These are phyloP conservation scores for Trileptium ribeirensis DNA, from an alignment of 2,888 invertebrate species.

Conservation along the genomic window DNA sequence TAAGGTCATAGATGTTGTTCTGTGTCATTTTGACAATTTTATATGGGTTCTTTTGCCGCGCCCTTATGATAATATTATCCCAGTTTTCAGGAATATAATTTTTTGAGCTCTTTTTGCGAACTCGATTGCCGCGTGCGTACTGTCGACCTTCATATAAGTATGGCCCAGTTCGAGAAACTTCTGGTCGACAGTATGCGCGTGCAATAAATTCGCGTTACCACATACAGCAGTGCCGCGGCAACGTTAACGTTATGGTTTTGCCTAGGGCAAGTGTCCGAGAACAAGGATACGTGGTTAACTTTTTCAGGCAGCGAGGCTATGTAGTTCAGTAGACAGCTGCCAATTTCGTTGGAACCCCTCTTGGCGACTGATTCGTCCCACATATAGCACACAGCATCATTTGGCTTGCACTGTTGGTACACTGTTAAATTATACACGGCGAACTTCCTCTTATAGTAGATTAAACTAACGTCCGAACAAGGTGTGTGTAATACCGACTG, in stretches of 20 bases:
- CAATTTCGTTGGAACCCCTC: slow-evolving; percentile 15
- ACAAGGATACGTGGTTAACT: neutral
- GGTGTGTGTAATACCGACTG: slow-evolving; percentile 10
- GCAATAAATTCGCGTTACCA: neutral
- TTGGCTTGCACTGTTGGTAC: neutral
- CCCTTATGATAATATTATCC: neutral
- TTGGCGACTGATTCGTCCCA: slow-evolving; percentile 1
- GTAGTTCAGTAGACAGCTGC: slow-evolving; percentile 5
- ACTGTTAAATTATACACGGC: slow-evolving; percentile 11
- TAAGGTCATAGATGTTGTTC: neutral
- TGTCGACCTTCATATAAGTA: slow-evolving; percentile 17
- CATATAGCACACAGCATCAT: slow-evolving; percentile 15
- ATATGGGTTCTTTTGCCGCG: neutral
- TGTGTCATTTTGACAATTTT: neutral
- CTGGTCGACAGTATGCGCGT: neutral
- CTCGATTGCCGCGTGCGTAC: slow-evolving; percentile 14
- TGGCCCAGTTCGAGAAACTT: slow-evolving; percentile 18
- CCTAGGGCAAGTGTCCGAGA: slow-evolving; percentile 2
- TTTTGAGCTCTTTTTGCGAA: neutral
- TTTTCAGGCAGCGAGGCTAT: neutral
- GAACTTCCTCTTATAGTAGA: slow-evolving; percentile 19
- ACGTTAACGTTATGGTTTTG: too few relatives aligned
- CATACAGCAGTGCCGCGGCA: neutral
- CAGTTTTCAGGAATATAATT: neutral
- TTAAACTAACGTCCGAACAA: neutral